Evolutionary conservation across 2,113 vertebrate genomes (phyloP), one percentile per base, ranked within the genome.

Genomic region (Sinocyclocheilus rhinocerous): DNA sequence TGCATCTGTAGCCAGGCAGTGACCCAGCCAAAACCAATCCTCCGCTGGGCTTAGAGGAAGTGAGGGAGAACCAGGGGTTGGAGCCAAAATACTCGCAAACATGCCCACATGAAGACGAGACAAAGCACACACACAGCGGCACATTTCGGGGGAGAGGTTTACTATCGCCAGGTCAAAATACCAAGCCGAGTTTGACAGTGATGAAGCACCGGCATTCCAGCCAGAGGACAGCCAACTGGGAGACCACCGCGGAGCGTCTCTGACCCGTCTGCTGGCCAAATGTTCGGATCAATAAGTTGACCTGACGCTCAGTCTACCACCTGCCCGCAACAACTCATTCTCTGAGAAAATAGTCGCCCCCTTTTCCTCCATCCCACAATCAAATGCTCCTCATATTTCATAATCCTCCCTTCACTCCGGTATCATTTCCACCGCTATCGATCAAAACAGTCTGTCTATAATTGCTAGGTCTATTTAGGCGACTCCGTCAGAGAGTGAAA

Each of bases 211-310:
- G 10, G 50, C 84, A 81, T 80, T 84, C 76, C 75, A 65, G 81
- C 65, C 57, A 57, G 72, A 76, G 70, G 76, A 73, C 33, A n/a
- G 84, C 67, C 79, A 45, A 84, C 63, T 76, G 75, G 86, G 82
- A 81, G 63, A 39, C 78, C 67, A 65, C 85, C 12, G 39, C 69
- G n/a, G 13, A 12, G 29, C 73, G 4, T 63, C 77, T 81, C 76
- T 76, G 78, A 84, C 67, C 82, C 55, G 36, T 76, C 84, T 78
- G 80, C 89, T 88, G 76, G 84, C 76, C 61, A n/a, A 26, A 83
- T 39, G 65, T 26, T 24, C 84, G 63, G 86, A 89, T 93, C 93
- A 92, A 90, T 90, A 92, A 88, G 89, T 90, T 89, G 90, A 93
- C 90, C 92, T 88, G 90, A 89, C 75, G 76, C 90, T 87, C 76